These are phyloP conservation scores for Varanus salvator DNA, from an alignment of 2,113 vertebrate genomes.

Conservation along the genomic window DNA sequence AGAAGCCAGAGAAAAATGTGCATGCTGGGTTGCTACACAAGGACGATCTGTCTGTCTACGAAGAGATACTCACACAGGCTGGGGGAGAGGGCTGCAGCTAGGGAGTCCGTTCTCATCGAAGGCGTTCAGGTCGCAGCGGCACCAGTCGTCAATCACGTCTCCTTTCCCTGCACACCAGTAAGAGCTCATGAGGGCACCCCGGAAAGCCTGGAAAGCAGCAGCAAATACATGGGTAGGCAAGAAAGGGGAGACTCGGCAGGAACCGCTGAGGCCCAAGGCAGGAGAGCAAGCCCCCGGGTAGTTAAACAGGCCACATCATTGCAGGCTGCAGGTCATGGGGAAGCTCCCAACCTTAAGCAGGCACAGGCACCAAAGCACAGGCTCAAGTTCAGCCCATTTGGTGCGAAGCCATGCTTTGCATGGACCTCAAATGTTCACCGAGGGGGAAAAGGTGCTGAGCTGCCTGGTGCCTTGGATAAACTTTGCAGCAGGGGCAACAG, in stretches of 20 bases:
- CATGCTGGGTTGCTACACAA: background rate
- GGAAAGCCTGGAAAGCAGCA: conserved; percentile 84
- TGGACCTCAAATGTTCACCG: background rate
- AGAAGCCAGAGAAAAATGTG: no score
- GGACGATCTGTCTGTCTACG: background rate
- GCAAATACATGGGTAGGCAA: background rate
- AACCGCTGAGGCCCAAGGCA: background rate
- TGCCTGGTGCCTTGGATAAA: no score
- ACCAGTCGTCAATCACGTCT: conserved; percentile 99
- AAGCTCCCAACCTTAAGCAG: background rate
- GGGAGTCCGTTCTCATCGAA: conserved; percentile 95
- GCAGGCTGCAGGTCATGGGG: background rate
- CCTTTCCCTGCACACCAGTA: conserved; percentile 99
- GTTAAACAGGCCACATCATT: background rate
- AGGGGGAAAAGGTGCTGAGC: no score
- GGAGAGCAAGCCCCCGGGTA: background rate
- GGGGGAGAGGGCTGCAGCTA: conserved; percentile 93
- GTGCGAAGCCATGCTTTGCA: no score
- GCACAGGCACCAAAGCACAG: background rate
- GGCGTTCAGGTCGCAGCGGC: conserved; percentile 95
- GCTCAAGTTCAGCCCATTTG: background rate
- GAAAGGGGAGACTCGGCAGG: background rate
- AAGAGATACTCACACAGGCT: conserved; percentile 87
- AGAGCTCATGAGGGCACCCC: conserved; percentile 95
- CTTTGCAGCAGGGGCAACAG: no score